Conservation (phyloP, 2,797 vertebrate genomes). For the Acipenser ruthenus region DNA sequence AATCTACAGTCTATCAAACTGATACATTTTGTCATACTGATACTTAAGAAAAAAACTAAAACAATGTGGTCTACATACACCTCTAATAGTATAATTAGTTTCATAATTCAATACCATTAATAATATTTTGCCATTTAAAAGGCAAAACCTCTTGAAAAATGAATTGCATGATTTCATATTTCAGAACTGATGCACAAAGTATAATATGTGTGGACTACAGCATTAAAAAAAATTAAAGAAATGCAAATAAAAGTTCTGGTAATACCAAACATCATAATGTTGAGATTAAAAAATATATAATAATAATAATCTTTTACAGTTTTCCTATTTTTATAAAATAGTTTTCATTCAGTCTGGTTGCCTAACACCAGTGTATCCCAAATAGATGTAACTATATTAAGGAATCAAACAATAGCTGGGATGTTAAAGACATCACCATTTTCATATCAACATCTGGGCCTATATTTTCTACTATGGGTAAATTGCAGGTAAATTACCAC, state of each 20-base stretch:
- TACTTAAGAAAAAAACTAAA: slow-evolving; percentile 32
- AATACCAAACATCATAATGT: slow-evolving; percentile 22
- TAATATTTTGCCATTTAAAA: slow-evolving; percentile 24
- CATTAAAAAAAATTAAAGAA: slow-evolving; percentile 27
- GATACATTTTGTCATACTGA: slow-evolving; percentile 29
- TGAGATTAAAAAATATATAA: slow-evolving; percentile 25
- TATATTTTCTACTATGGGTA: too few relatives aligned
- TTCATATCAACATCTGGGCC: slow-evolving; percentile 25
- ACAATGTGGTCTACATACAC: slow-evolving; percentile 44
- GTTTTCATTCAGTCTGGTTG: slow-evolving; percentile 34
- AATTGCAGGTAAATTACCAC: too few relatives aligned
- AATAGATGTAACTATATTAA: slow-evolving; percentile 24
- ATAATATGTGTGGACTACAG: slow-evolving; percentile 34
- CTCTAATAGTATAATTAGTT: slow-evolving; percentile 34
- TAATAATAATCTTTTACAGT: slow-evolving; percentile 7
- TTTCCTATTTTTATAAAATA: slow-evolving; percentile 28
- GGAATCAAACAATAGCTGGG: slow-evolving; percentile 41
- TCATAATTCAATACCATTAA: slow-evolving; percentile 12
- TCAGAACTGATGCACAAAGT: slow-evolving; percentile 31
- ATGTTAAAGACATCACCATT: slow-evolving; percentile 39
- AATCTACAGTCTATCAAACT: slow-evolving; percentile 50
- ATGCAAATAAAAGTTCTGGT: neutral
- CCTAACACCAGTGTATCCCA: slow-evolving; percentile 16
- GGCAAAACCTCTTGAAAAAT: slow-evolving; percentile 13
- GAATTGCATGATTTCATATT: slow-evolving; percentile 28